Evolutionary conservation across 1,140 invertebrate genomes (phyloP).

Genomic region (Rhopalosiphum maidis): DNA sequence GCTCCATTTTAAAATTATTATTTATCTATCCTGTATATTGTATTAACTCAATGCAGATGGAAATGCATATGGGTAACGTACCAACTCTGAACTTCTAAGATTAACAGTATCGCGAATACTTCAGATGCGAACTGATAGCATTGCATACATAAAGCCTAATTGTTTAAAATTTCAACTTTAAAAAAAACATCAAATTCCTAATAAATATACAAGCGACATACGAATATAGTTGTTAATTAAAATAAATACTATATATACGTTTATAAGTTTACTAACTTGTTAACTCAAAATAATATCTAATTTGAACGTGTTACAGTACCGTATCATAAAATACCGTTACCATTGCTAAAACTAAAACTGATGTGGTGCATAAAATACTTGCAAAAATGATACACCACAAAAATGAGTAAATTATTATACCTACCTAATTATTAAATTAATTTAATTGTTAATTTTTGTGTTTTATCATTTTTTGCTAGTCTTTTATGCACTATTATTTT

Average conservation of each 20-base stretch:
- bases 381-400: no score
- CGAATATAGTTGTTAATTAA: not conserved
- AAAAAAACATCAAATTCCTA: not conserved
- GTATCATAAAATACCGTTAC: no score
- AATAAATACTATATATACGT: not conserved
- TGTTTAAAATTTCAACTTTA: not conserved
- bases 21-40: not conserved
- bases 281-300: no score
- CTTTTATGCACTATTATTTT: no score
- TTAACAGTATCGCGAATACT: not conserved
- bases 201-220: not conserved
- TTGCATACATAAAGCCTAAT: not conserved
- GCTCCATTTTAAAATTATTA: not conserved
- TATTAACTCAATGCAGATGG: not conserved
- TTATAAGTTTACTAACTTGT: not conserved
- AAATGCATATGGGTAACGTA: not conserved
- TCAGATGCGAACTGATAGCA: not conserved
- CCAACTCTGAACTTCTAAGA: not conserved
- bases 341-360: no score
- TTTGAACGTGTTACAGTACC: no score
- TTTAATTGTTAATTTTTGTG: no score
- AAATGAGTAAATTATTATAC: no score
- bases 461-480: no score
- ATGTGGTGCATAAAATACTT: no score
- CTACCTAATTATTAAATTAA: no score